Conservation (phyloP, 2,888 invertebrate species). For the Eugnorisma glareosa region DNA sequence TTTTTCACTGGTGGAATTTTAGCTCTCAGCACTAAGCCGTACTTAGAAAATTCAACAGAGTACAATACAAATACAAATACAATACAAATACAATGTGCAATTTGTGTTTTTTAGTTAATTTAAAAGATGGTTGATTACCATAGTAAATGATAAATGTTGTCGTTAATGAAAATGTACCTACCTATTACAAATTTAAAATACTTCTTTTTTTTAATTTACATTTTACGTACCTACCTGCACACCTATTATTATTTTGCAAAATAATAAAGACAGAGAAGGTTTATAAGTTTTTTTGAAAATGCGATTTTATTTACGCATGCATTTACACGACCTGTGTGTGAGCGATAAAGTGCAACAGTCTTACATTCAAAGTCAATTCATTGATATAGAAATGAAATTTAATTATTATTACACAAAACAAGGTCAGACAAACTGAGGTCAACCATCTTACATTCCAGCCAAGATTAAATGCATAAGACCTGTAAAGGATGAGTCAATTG, state of each 20-base stretch:
- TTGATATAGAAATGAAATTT: too few species aligned
- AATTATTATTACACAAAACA: slow-evolving; percentile 16
- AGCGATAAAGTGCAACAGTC: background rate
- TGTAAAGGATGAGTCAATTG: slow-evolving; percentile 8
- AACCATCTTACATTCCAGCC: slow-evolving; percentile 28
- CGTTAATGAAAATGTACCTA: background rate
- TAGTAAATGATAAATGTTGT: slow-evolving; percentile 29
- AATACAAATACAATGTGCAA: too few species aligned
- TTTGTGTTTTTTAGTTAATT: slow-evolving; percentile 11
- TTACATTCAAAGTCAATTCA: background rate
- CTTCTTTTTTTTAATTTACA: background rate
- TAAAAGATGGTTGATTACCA: slow-evolving; percentile 17
- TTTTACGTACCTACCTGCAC: background rate
- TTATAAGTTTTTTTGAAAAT: background rate
- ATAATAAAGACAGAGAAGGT: slow-evolving; percentile 11
- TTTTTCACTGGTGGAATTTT: too few species aligned
- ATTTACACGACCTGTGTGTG: background rate
- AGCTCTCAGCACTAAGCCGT: too few species aligned
- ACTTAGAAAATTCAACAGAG: too few species aligned
- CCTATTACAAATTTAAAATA: background rate
- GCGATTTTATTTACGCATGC: background rate
- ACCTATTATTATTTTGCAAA: background rate
- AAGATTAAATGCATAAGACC: slow-evolving; percentile 14
- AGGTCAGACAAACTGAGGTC: slow-evolving; percentile 25
- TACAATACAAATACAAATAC: too few species aligned